Base-by-base conservation (phyloP, 1,140 invertebrate species). In the Rhynchophorus ferrugineus region DNA sequence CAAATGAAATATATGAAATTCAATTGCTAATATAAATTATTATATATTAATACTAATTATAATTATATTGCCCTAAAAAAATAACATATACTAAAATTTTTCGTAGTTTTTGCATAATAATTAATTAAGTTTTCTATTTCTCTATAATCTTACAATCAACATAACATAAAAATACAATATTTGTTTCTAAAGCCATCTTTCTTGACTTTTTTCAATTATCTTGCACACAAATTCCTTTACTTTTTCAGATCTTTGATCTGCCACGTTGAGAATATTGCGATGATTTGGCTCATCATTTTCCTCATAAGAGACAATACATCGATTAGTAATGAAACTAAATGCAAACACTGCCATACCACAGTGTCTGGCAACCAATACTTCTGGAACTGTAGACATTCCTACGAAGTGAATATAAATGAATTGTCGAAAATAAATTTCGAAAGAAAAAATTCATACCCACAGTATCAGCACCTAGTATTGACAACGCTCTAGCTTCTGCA, bases 291-390 rank as follows among this genome's bases (percentile, higher is more conserved):
- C 78, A 0, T 73, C 71, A n/a, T 81, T 72, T 6, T 75, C 73
- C 35, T 92, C 86, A 63, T 95, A 95, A 42, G 89, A 84, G 16
- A 77, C 82, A 7, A 90, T 73, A 60, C 89, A 92, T 55, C 82
- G 77, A 71, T 97, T 97, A 14, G 93, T 96, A 56, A 98, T 91
- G 21, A 98, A 72, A 57, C 89, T 92, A 63, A 98, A 83, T 0
- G 85, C 90, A 60, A 96, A 87, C 1, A 93, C 87, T 24, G 79
- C 82, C 66, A 98, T 80, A 44, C 91, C 89, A 68, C 90, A 93
- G 69, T 98, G 93, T 18, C 82, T 74, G 0, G 92, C 95, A 0
- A 84, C 87, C 19, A 93, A 81, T 1, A 91, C 89, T 73, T 95
- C 88, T 39, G 85, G 84, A 1, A 88, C 85, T 0, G 91, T 95